Evolutionary conservation across 1,140 invertebrate genomes (phyloP).

Genomic region (Drosophila sulfurigaster): DNA sequence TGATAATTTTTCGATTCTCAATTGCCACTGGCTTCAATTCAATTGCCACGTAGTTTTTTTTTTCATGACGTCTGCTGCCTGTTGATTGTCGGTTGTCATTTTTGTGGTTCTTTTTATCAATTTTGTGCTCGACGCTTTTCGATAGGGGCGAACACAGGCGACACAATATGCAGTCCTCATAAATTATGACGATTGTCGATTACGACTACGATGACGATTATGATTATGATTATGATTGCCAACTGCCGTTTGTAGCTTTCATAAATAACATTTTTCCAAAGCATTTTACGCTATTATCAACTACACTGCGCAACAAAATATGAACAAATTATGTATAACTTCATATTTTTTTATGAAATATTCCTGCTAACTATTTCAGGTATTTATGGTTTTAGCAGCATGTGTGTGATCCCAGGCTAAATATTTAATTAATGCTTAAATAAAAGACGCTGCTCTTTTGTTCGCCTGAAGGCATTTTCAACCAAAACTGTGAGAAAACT

Average conservation of each 20-base stretch:
- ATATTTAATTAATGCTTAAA: constrained; percentile 70
- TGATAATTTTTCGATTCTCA: constrained; percentile 39
- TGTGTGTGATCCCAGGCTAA: constrained; percentile 49
- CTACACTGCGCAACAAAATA: background rate
- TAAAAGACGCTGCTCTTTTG: constrained; percentile 28
- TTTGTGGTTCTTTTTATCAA: constrained; percentile 78
- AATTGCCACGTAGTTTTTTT: constrained; percentile 39
- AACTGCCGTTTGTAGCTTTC: constrained; percentile 67
- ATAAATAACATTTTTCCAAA: constrained; percentile 54
- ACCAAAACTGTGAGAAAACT: constrained; percentile 69
- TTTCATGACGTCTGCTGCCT: constrained; percentile 38
- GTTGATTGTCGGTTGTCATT: constrained; percentile 41
- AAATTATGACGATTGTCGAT: constrained; percentile 76
- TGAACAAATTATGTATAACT: background rate
- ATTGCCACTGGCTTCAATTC: constrained; percentile 65
- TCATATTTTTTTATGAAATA: background rate
- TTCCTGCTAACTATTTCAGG: constrained; percentile 1
- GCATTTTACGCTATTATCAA: constrained; percentile 18
- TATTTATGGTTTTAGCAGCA: constrained; percentile 13
- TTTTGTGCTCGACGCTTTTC: constrained; percentile 61
- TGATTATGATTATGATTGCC: constrained; percentile 58
- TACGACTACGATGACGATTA: constrained; percentile 28
- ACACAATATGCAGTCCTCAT: constrained; percentile 53
- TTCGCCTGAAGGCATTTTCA: constrained; percentile 58
- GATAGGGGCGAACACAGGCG: constrained; percentile 20